Base-by-base conservation (phyloP, 2,888 invertebrate genomes). In the Nomada fabriciana region DNA sequence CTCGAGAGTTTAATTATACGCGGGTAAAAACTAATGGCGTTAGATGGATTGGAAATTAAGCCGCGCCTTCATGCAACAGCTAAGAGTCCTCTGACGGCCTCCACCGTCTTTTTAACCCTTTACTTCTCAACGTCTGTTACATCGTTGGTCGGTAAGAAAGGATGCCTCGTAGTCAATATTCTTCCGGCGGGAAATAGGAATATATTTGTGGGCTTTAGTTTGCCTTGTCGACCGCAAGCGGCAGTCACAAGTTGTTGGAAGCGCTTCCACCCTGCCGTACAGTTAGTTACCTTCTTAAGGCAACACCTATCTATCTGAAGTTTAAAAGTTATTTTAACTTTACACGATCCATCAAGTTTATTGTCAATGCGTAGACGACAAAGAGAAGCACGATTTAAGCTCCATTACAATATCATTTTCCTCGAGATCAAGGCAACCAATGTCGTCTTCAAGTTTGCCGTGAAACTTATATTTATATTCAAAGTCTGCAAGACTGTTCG, bases 121-220 rank as follows among this genome's bases (percentile, higher is more conserved):
- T 61, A 42, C 5, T 13, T 18, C 10, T 5, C 2, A 18, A 60
- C 20, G 0, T 57, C 29, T 47, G 47, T 29, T 43, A 29, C 64
- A 77, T 59, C 75, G 50, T 23, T 18, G 5, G 87, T 86, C 84
- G 86, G 84, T 86, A 86, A 87, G 29, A 65, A n/a, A 61, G 82
- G 10, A 43, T 50, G 55, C 71, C 68, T 13, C 15, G 10, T 29
- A 2, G 13, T 23, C 82, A 63, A 59, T 50, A 61, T 15, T 7
- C 18, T 70, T 71, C 50, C 61, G 29, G 64, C 60, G 60, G 73
- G 59, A 57, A 70, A 76, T 73, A 59, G 57, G 53, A 76, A 70
- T 29, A 11, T 55, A 36, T 36, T 25, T 25, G 42, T 9, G 42
- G n/a, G n/a, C 11, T 50, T 60, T 50, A 10, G 13, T 71, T 75